Evolutionary conservation across 23 tunicate genomes (phyloP).

Genomic region (Halocynthia aurantium): DNA sequence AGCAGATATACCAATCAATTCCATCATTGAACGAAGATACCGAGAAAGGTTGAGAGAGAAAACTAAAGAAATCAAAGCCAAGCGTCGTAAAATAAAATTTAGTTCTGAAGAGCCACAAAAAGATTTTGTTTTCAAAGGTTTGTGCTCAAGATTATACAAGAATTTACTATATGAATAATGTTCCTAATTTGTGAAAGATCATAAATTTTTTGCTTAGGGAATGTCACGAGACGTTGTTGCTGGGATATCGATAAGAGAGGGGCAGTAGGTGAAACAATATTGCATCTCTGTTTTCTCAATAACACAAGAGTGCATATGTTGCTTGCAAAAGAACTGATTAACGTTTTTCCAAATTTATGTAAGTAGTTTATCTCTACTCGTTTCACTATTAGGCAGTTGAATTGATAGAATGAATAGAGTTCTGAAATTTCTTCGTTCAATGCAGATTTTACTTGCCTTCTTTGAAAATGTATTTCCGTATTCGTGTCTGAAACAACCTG

Average conservation of each 20-base stretch:
- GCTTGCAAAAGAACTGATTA: constrained; percentile 69
- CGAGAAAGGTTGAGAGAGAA: neutral
- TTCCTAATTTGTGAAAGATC: neutral
- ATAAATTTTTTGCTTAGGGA: neutral
- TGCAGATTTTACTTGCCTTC: too few relatives aligned
- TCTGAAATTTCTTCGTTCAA: too few relatives aligned
- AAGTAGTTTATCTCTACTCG: constrained; percentile 7
- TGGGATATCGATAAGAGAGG: constrained; percentile 82
- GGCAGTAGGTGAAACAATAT: constrained; percentile 76
- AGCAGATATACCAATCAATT: constrained; percentile 32
- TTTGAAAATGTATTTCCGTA: too few relatives aligned
- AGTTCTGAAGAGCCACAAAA: neutral
- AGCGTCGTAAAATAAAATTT: neutral
- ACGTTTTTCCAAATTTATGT: constrained; percentile 72
- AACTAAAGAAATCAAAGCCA: too few relatives aligned
- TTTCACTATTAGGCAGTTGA: too few relatives aligned
- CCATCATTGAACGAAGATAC: constrained; percentile 51
- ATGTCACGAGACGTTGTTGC: constrained; percentile 53
- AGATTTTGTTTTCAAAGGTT: constrained; percentile 1
- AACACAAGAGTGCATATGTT: constrained; percentile 45
- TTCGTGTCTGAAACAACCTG: too few relatives aligned
- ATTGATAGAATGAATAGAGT: too few relatives aligned
- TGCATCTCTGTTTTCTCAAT: constrained; percentile 86
- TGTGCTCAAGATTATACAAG: neutral
- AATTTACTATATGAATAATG: neutral